Evolutionary conservation across 2,113 vertebrate species (phyloP).

Genomic region (Tympanuchus pallidicinctus): DNA sequence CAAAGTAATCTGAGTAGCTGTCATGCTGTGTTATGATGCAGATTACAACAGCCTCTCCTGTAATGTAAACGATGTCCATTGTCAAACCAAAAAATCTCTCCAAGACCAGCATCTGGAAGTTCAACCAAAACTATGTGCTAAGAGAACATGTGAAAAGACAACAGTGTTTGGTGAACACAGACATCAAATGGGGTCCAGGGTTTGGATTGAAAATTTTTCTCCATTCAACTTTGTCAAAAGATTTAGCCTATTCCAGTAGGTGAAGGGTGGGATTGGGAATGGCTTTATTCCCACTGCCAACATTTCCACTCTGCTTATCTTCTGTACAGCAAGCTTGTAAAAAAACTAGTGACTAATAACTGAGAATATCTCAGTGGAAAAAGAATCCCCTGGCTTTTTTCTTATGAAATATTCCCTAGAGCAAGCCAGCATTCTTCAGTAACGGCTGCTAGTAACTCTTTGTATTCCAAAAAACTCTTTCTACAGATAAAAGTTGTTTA

Average conservation of each 20-base stretch:
- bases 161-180: not conserved
- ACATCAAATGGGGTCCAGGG: not conserved
- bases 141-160: not conserved
- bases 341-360: not conserved
- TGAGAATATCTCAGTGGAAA: not conserved
- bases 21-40: not conserved
- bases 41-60: not conserved
- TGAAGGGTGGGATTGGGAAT: not conserved
- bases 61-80: not conserved
- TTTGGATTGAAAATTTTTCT: not conserved
- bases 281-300: not conserved
- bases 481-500: not conserved
- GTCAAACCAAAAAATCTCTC: not conserved
- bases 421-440: not conserved
- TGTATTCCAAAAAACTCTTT: not conserved
- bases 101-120: not conserved
- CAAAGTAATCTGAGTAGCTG: not conserved
- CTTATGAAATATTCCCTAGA: not conserved
- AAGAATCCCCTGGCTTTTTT: not conserved
- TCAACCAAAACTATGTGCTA: not conserved
- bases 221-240: not conserved
- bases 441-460: not conserved
- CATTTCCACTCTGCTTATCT: not conserved
- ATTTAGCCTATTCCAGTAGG: not conserved
- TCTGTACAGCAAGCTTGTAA: not conserved